Percentiles rank a stretch among this genome's conserved stretches.
These are phyloP conservation scores for Octopus bimaculoides DNA, from an alignment of 1,140 invertebrate species.

Conservation along the genomic window DNA sequence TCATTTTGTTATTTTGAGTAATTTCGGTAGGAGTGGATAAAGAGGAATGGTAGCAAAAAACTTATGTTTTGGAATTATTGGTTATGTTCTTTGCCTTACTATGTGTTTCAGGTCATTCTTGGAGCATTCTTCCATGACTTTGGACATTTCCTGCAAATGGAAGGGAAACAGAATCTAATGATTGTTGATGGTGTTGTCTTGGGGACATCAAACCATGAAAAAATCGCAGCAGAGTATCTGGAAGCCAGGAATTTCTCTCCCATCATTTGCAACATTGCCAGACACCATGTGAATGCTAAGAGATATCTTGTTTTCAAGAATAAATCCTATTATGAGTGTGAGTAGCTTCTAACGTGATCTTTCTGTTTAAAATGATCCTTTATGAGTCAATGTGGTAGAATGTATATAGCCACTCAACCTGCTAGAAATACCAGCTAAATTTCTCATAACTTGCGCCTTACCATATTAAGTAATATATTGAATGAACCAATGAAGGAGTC, in stretches of 20 bases:
- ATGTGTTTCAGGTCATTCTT: constrained; percentile 25
- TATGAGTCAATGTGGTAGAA: no score
- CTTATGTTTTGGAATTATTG: no score
- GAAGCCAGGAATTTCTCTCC: constrained; percentile 26
- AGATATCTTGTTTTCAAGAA: constrained; percentile 38
- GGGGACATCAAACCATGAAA: constrained; percentile 34
- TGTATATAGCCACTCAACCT: no score
- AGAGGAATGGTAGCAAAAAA: no score
- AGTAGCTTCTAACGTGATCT: background rate
- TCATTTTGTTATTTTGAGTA: no score
- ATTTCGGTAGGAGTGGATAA: no score
- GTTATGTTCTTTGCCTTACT: background rate
- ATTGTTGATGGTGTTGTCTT: constrained; percentile 26
- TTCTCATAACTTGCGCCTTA: no score
- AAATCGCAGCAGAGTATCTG: constrained; percentile 30
- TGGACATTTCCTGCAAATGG: constrained; percentile 32
- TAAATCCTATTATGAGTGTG: constrained; percentile 29
- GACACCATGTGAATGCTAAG: constrained; percentile 39
- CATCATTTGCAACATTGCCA: constrained; percentile 27
- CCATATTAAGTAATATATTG: no score
- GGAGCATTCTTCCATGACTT: constrained; percentile 40
- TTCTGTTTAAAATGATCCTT: no score
- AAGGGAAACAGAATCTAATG: constrained; percentile 24
- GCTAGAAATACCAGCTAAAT: no score
- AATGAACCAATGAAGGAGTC: no score